These are phyloP conservation scores for Geopemphigus sp. DNA, from an alignment of 1,140 invertebrate species.

Conservation along the genomic window DNA sequence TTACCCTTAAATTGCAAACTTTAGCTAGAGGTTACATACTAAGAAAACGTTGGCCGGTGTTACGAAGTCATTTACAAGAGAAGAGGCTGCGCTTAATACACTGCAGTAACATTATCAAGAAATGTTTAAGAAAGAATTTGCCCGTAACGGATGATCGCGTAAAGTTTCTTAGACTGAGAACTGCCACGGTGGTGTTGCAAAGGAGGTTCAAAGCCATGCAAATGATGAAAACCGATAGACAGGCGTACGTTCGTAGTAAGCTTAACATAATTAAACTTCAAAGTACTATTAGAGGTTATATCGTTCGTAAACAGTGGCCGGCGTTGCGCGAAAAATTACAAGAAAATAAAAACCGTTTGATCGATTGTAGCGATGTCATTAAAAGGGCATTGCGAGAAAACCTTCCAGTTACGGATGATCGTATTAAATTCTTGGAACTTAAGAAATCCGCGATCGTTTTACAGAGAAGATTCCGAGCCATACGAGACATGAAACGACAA, in stretches of 20 bases:
- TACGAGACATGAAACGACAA: conserved; percentile 55
- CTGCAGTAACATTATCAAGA: not conserved
- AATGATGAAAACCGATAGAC: conserved; percentile 50
- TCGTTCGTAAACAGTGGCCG: conserved; percentile 35
- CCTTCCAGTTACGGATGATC: not conserved
- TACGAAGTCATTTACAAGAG: not conserved
- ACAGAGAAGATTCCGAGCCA: conserved; percentile 58
- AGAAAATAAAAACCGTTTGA: conserved; percentile 56
- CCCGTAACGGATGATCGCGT: not conserved
- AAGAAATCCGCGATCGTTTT: conserved; percentile 56
- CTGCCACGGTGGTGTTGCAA: not conserved
- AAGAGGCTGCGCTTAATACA: not conserved
- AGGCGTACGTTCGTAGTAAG: conserved; percentile 54
- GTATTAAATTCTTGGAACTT: conserved; percentile 45
- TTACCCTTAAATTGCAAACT: not conserved
- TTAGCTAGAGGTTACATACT: conserved; percentile 15
- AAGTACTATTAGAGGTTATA: conserved; percentile 18
- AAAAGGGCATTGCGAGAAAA: not conserved
- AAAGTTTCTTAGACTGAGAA: not conserved
- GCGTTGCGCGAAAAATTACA: conserved; percentile 5
- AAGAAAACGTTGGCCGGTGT: conserved; percentile 28
- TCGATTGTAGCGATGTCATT: not conserved
- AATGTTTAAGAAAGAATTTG: conserved; percentile 3
- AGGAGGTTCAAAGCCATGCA: conserved; percentile 54
- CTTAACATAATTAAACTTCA: conserved; percentile 56